phyloP scores from a whole-genome alignment of 2,113 vertebrate genomes.

The Panurus biarmicus region DNA sequence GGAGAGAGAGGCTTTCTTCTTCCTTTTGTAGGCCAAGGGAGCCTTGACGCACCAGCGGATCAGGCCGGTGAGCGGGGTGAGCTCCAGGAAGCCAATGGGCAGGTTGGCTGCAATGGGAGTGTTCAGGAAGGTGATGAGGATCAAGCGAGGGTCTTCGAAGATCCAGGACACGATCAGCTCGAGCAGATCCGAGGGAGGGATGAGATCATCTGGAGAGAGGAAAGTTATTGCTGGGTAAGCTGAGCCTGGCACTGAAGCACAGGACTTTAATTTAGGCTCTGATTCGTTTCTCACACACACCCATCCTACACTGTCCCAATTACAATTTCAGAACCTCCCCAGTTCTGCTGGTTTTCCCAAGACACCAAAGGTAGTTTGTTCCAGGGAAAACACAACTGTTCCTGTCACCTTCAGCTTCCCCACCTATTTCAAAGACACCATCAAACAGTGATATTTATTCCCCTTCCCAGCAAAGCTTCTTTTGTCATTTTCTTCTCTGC shows the following conservation, averaged over 20 bases:
- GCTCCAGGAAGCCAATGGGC: constrained; percentile 85
- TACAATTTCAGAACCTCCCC: background rate
- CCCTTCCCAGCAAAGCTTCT: background rate
- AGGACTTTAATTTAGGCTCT: background rate
- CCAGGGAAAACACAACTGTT: background rate
- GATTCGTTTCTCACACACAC: background rate
- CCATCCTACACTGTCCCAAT: background rate
- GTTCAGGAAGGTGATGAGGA: constrained; percentile 92
- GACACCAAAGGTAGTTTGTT: background rate
- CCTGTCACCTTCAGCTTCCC: background rate
- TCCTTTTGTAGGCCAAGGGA: constrained; percentile 81
- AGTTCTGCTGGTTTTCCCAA: background rate
- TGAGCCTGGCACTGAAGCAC: background rate
- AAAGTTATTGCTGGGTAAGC: background rate
- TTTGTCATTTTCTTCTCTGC: background rate
- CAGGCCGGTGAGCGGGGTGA: constrained; percentile 86
- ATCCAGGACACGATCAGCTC: constrained; percentile 94
- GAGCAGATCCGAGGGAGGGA: constrained; percentile 86
- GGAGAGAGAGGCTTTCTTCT: constrained; percentile 70
- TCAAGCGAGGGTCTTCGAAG: constrained; percentile 87
- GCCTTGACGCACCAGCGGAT: constrained; percentile 93
- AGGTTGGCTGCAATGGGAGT: constrained; percentile 85
- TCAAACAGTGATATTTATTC: background rate
- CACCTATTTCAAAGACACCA: background rate
- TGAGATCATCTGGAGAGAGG: constrained; percentile 81